Evolutionary conservation across 2,797 vertebrate species (phyloP).

Genomic region (Eurystomus glaucurus): DNA sequence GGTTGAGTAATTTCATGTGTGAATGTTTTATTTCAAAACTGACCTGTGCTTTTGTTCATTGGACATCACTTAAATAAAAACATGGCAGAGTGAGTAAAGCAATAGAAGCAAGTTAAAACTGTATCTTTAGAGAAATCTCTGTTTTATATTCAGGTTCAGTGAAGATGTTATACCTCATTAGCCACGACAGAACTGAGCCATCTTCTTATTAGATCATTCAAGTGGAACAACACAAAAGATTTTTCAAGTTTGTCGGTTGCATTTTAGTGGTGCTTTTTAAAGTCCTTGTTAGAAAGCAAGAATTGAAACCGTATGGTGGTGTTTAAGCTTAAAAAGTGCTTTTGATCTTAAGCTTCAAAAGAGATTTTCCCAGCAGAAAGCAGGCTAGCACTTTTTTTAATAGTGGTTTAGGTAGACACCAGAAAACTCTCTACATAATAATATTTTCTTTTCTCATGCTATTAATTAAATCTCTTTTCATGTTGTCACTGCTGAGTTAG

Average conservation of each 20-base stretch:
- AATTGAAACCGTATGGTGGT: constrained; percentile 49
- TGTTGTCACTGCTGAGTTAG: background rate
- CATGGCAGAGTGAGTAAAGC: constrained; percentile 39
- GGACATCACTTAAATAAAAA: constrained; percentile 77
- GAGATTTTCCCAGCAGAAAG: constrained; percentile 50
- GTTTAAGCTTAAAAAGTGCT: constrained; percentile 53
- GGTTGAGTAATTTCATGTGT: constrained; percentile 6
- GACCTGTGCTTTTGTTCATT: constrained; percentile 48
- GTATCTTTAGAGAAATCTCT: constrained; percentile 51
- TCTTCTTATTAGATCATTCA: constrained; percentile 77
- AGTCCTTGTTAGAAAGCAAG: constrained; percentile 60
- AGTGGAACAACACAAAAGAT: constrained; percentile 71
- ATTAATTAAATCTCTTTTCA: constrained; percentile 11
- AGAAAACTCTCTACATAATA: background rate
- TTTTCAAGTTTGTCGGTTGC: constrained; percentile 69
- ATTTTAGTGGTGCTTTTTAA: constrained; percentile 66
- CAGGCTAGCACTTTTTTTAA: constrained; percentile 23
- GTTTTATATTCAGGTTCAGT: constrained; percentile 70
- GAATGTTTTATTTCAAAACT: constrained; percentile 71
- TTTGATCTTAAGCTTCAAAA: constrained; percentile 70
- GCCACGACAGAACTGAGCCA: constrained; percentile 72
- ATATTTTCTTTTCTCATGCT: background rate
- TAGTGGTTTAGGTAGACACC: background rate
- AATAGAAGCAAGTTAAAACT: constrained; percentile 13
- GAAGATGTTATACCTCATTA: constrained; percentile 75